Percentiles rank a stretch among this genome's conserved stretches.
phyloP scores from a whole-genome alignment of 1,140 invertebrate species.

The Drosophila sucinea region DNA sequence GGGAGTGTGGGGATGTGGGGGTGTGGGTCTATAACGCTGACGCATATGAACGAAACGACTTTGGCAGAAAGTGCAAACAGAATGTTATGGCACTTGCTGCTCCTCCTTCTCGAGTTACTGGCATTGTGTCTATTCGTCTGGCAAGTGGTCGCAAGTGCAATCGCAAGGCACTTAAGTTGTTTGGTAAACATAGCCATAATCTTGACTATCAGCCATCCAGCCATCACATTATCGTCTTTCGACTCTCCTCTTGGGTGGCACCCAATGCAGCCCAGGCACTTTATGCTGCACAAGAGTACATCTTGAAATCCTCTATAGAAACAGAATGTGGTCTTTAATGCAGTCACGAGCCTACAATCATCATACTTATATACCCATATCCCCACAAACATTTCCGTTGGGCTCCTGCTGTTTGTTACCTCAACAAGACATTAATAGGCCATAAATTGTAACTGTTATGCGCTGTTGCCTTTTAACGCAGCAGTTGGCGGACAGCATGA shows the following conservation, averaged over 20 bases:
- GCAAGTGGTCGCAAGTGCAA: constrained; percentile 62
- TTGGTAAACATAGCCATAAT: constrained; percentile 67
- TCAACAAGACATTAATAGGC: constrained; percentile 74
- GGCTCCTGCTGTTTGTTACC: constrained; percentile 59
- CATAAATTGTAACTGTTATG: constrained; percentile 82
- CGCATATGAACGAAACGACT: constrained; percentile 56
- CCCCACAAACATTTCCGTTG: not conserved
- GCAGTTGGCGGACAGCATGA: constrained; percentile 69
- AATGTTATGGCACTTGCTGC: constrained; percentile 19
- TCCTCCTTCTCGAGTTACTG: not conserved
- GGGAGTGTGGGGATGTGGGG: not conserved
- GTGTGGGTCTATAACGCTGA: not conserved
- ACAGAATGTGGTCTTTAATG: constrained; percentile 11
- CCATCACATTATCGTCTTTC: constrained; percentile 54
- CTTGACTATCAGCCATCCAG: constrained; percentile 51
- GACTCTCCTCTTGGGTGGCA: constrained; percentile 23
- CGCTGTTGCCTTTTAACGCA: constrained; percentile 76
- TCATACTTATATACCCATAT: constrained; percentile 13
- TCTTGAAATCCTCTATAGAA: not conserved
- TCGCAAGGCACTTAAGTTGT: constrained; percentile 63
- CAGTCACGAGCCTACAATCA: constrained; percentile 29
- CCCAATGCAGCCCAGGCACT: constrained; percentile 1
- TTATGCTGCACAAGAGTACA: not conserved
- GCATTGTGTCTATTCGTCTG: constrained; percentile 43
- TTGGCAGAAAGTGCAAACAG: constrained; percentile 50